These are phyloP conservation scores for Labroides dimidiatus DNA, from an alignment of 2,797 vertebrate genomes.

Conservation along the genomic window DNA sequence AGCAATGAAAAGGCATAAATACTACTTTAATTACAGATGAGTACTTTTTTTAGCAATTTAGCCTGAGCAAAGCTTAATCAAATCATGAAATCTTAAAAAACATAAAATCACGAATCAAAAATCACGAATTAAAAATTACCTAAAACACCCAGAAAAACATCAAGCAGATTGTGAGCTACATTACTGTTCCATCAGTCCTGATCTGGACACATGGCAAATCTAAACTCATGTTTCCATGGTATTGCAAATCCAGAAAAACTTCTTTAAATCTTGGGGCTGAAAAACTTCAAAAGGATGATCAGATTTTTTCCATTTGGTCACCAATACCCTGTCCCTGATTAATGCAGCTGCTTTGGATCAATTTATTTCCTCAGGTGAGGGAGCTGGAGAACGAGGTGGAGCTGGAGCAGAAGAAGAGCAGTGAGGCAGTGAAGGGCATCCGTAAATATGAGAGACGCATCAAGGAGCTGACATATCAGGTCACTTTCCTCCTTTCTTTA, in stretches of 20 bases:
- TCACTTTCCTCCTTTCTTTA: conserved; percentile 24
- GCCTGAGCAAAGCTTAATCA: too few species aligned
- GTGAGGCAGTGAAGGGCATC: conserved; percentile 79
- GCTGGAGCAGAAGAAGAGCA: conserved; percentile 77
- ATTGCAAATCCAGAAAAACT: background rate
- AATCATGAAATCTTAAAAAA: too few species aligned
- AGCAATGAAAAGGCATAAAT: too few species aligned
- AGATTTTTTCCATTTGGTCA: background rate
- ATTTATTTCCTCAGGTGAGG: conserved; percentile 54
- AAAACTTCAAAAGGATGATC: background rate
- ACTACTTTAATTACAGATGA: too few species aligned
- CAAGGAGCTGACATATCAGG: conserved; percentile 85
- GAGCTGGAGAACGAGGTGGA: conserved; percentile 80
- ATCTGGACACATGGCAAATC: background rate
- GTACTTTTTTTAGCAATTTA: too few species aligned
- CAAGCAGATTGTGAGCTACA: background rate
- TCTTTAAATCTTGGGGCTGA: too few species aligned
- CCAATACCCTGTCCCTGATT: background rate
- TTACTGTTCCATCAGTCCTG: background rate
- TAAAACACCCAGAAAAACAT: background rate
- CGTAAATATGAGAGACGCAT: conserved; percentile 83
- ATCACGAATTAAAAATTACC: too few species aligned
- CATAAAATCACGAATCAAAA: too few species aligned
- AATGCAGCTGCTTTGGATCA: background rate
- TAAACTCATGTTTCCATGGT: background rate